Base-by-base conservation (phyloP, 2,888 invertebrate genomes). In the Phalangium opilio region DNA sequence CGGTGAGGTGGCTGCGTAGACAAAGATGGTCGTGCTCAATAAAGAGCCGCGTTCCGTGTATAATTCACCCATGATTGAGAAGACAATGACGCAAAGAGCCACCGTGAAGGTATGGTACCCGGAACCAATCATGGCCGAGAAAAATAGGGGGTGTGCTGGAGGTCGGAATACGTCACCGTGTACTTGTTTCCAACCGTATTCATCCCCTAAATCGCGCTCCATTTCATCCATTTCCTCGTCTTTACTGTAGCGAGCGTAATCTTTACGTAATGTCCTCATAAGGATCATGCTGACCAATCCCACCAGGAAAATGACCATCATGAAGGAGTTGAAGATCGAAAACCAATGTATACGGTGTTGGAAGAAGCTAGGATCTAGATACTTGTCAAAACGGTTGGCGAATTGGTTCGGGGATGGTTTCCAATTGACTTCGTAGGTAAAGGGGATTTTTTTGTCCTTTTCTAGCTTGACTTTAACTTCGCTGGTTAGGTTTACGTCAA, bases 161-260 rank as follows among this genome's bases (percentile, higher is more conserved):
- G 95, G 84, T 50, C 98, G 76, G 64, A 98, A 98, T 3, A 98
- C 96, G 71, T 98, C 98, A 1, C 96, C 96, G 68, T 98, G 96
- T 32, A 98, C 95, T 68, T 93, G 98, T 64, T 98, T 98, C 98
- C 98, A 98, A 1, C 98, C 98, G 71, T 98, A 98, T 66, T 98
- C 96, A 70, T 98, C 96, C 2, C 95, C 95, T 50, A 96, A 75
- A 70, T 96, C 96, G 58, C 91, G 78, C 65, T 96, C 96, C 79
- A 95, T 83, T 64, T 96, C 95, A 71, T 96, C 95, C 65, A 95
- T 77, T 67, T 93, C 93, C 66, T 98, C 96, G 67, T 96, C 96
- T 66, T 91, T 93, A 61, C 90, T 90, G 65, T 98, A 96, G 47
- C 98, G 77, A 14, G 95, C 96, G 71, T 96, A 98, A 72, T 98